Percentiles rank a stretch among this genome's conserved stretches.
phyloP scores from a whole-genome alignment of 1,140 invertebrate genomes.

The Helicoverpa zea region DNA sequence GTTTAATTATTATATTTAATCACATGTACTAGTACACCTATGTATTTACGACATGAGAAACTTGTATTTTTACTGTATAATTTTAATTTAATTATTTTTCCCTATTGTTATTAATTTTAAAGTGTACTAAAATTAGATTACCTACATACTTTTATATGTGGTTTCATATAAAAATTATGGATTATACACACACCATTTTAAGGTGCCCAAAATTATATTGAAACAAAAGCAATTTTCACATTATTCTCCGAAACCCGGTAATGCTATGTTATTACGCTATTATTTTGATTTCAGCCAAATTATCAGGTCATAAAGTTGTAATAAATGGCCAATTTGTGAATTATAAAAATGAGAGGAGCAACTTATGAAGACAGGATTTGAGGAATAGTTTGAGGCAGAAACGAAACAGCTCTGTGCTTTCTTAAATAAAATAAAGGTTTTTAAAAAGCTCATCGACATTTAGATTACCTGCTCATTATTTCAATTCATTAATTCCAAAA shows the following conservation, averaged over 20 bases:
- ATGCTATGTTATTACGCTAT: not conserved
- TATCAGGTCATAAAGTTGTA: not conserved
- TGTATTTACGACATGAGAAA: no score
- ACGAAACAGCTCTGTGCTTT: no score
- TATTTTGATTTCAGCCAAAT: not conserved
- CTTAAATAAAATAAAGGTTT: no score
- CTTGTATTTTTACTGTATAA: no score
- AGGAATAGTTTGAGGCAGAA: no score
- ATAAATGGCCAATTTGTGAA: not conserved
- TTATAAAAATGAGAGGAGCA: not conserved
- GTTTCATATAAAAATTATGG: slow-evolving; percentile 3
- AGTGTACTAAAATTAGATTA: not conserved
- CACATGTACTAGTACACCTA: no score
- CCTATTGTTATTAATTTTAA: not conserved
- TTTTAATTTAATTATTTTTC: no score
- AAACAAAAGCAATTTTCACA: slow-evolving; percentile 21
- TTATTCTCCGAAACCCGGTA: not conserved
- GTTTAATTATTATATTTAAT: not conserved
- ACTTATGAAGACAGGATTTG: no score
- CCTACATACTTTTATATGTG: no score
- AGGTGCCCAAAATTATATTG: not conserved
- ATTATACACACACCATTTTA: slow-evolving; percentile 7
- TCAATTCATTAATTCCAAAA: not conserved
- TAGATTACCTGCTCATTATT: no score
- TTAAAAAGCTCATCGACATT: not conserved